Base-by-base conservation (phyloP, 2,888 invertebrate species). In the Phragmatobia fuliginosa region DNA sequence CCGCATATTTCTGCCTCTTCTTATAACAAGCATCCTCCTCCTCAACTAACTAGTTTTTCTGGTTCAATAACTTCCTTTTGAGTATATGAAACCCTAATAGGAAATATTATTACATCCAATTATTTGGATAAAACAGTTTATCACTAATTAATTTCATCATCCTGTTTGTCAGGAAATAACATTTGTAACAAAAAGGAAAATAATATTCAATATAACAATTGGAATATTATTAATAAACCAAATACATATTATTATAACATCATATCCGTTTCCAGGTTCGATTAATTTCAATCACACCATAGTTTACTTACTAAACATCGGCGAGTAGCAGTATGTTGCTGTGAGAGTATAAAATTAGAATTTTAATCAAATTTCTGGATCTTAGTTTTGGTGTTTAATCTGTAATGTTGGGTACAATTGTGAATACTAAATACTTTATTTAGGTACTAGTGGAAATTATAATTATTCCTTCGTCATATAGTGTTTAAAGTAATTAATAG, bases 221-320 rank as follows among this genome's bases (percentile, higher is more conserved):
- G 49, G 64, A 59, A 49, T 52, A 45, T 60, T 60, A 64, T 49
- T 16, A 36, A n/a, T n/a, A n/a, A 45, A 18, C 49, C 28, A 64
- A 68, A 68, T 68, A 64, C 60, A 36, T 60, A 59, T 33, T 60
- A 64, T 60, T 49, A 68, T 21, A n/a, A 31, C 16, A 36, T 33
- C 61, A 36, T 62, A 74, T 63, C 41, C 66, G 38, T 61, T 66
- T 74, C 68, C 38, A 71, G 58, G 65, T 73, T 69, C 68, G 68
- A 67, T 74, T 71, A 76, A 78, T 71, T 73, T 67, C 68, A 63
- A 32, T 62, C 31, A 28, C 36, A 38, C 38, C 33, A 18, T 62
- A 76, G 81, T 79, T 80, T 76, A 58, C 71, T 79, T 60, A 59
- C 38, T 62, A 78, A 80, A 81, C 75, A 81, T 32, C 41, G 72